Evolutionary conservation across 2,888 invertebrate species (phyloP), one percentile per base, ranked within the genome.

Genomic region (Charanyca ferruginea): DNA sequence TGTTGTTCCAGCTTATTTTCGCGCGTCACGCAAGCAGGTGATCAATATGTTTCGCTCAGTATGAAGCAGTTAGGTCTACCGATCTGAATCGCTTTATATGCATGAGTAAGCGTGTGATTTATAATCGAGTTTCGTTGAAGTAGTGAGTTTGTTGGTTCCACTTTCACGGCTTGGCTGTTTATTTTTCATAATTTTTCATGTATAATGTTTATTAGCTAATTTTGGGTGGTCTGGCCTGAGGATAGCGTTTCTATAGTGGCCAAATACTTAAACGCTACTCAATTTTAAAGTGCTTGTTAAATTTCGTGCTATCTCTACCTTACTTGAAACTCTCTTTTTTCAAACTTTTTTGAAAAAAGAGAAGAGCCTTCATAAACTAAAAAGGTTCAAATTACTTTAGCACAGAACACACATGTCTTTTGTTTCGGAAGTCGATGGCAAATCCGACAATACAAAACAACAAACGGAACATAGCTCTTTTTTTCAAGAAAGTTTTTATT

Each of bases 11-110:
- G 49, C 28, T 64, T 65, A 62, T 64, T 72, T 75, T 60, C n/a
- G 48, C 61, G 62, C 66, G 60, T 20, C 68, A 65, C 66, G 73
- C 74, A 49, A 74, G 49, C 71, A 75, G 66, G 64, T 83, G 73
- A 77, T 75, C 67, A 52, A 74, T 79, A 69, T 65, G 69, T 66
- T 67, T 73, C 16, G 60, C 51, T 54, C 45, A 25, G 48, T 65
- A 67, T 71, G 41, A 77, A 81, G 61, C 59, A 35, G 60, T 74
- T 70, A 32, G 13, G 18, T 20, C 1, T 45, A 66, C 73, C 25
- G 59, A 70, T 66, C 71, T 67, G 61, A 67, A 72, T 71, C 49
- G 59, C 59, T 65, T 66, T 60, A 53, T 63, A 57, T 63, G 68
- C 63, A 54, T 79, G 70, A 77, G 54, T 64, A 53, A 73, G 59